Evolutionary conservation across 2,888 invertebrate species (phyloP).

Genomic region (Philaethria dido): DNA sequence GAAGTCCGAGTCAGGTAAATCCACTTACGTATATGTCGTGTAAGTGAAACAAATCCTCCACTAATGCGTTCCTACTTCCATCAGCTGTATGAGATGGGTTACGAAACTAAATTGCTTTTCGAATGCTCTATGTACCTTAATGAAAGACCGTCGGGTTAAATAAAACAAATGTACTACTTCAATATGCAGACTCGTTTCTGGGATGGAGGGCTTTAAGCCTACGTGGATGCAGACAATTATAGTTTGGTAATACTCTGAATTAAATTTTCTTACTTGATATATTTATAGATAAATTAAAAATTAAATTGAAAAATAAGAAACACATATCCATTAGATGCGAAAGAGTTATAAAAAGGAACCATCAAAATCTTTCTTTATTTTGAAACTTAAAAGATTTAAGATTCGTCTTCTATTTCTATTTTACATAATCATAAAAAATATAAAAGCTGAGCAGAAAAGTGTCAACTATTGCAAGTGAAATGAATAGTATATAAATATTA

Average conservation of each 20-base stretch:
- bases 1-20: slow-evolving; percentile 31
- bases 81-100: slow-evolving; percentile 51
- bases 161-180: slow-evolving; percentile 42
- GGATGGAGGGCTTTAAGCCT: neutral
- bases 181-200: slow-evolving; percentile 33
- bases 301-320: neutral
- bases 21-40: slow-evolving; percentile 22
- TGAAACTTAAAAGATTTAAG: neutral
- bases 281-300: neutral
- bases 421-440: neutral
- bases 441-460: neutral
- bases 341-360: no score
- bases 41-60: slow-evolving; percentile 39
- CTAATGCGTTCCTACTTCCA: slow-evolving; percentile 24
- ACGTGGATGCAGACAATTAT: neutral
- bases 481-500: slow-evolving; percentile 33
- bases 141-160: slow-evolving; percentile 47
- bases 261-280: neutral
- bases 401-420: neutral
- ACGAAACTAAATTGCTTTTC: slow-evolving; percentile 63
- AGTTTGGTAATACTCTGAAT: neutral
- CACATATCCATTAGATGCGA: no score
- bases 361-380: no score
- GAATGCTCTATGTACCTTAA: slow-evolving; percentile 53
- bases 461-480: slow-evolving; percentile 16